Base-by-base conservation (phyloP, 2,113 vertebrate species). In the Castor canadensis region DNA sequence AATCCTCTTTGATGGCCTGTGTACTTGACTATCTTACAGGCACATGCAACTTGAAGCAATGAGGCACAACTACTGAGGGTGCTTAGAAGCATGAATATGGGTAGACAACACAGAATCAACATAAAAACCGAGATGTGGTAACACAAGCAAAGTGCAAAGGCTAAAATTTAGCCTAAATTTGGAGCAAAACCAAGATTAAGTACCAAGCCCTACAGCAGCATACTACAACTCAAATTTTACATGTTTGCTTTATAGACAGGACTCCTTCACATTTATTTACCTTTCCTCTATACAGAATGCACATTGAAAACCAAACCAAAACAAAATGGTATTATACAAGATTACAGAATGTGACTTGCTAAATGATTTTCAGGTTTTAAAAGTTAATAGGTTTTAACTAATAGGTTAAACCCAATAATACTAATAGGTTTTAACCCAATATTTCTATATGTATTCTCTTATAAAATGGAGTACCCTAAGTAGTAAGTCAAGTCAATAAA, bases 1-100 rank as follows among this genome's bases (percentile, higher is more conserved):
- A 91, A 89, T 96, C 16, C 30, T 86, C 43, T 93, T 79, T 84
- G 67, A 72, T 11, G 75, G 24, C 60, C 84, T 87, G 62, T 93
- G 52, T 91, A 76, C 66, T 80, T 90, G 56, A 93, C 43, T 15
- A 87, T 91, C 71, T 87, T 75, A 84, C 64, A 87, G 30, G 45
- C 72, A 91, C 26, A 90, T 66, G 35, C 13, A 71, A 71, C 58
- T 94, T 49, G 93, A 76, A 91, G 66, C 72, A 93, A 80, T 71
- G 81, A 94, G 66, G 64, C 79, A 26, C 43, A 66, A 62, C 38
- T 60, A 7, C 66, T 19, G 3, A 32, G 56, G 20, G 43, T 87
- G 28, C 8, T 49, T 76, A 76, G 82, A 87, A 88, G 52, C 19
- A 64, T 58, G 32, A n/a, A 7, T 47, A n/a, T 9, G 16, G 24